A percentile compares a stretch with the other conserved stretches of the same genome.
Conservation (phyloP, 2,797 vertebrate species). For the Scomberomorus guttatus region DNA sequence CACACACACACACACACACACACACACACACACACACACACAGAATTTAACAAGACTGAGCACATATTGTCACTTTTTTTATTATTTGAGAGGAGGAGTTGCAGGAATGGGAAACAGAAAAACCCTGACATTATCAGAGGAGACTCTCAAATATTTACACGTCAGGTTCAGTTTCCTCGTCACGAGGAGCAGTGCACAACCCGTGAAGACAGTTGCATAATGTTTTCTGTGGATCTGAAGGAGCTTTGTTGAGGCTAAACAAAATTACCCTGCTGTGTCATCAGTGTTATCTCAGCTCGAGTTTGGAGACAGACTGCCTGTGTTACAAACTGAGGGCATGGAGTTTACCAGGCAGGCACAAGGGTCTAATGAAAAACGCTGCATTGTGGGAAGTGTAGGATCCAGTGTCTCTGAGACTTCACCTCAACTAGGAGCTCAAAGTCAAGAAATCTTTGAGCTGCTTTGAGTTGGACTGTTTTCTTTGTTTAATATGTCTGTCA, state of each 20-base stretch:
- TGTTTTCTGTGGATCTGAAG: background rate
- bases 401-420: background rate
- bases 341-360: background rate
- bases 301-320: background rate
- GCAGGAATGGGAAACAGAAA: background rate
- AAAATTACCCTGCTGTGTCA: background rate
- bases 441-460: background rate
- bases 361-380: no score
- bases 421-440: background rate
- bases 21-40: constrained; percentile 33
- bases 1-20: constrained; percentile 20
- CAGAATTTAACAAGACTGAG: background rate
- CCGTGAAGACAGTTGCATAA: background rate
- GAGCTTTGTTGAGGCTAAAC: background rate
- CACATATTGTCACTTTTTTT: background rate
- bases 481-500: constrained; percentile 3
- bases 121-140: background rate
- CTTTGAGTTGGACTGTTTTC: background rate
- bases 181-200: background rate
- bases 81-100: background rate
- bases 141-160: background rate
- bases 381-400: background rate
- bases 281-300: background rate
- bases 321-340: background rate
- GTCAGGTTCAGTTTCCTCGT: background rate